A percentile compares a stretch with the other conserved stretches of the same genome.
Conservation (phyloP, 1,140 invertebrate genomes). For the Stenopsyche tienmushanensis region DNA sequence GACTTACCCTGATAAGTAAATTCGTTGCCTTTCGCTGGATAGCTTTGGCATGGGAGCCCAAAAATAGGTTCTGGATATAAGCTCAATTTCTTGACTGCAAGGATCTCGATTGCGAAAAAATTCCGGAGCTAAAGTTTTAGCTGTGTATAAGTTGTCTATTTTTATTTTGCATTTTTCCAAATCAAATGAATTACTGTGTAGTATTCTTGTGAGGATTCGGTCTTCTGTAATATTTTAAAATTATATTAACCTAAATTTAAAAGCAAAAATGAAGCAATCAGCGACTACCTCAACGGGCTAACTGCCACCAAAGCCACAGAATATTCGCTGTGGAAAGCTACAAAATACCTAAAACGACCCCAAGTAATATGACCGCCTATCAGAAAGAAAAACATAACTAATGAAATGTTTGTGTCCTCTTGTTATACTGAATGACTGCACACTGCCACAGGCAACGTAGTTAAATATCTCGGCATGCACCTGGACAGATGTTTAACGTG, state of each 20-base stretch:
- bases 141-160: slow-evolving; percentile 13
- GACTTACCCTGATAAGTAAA: neutral
- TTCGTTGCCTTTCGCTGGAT: neutral
- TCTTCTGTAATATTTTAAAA: neutral
- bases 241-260: neutral
- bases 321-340: no score
- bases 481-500: no score
- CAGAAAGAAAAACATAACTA: no score
- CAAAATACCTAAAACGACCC: no score
- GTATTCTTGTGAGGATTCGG: neutral
- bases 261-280: no score
- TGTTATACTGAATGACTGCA: no score
- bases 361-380: no score
- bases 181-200: neutral
- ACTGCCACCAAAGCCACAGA: no score
- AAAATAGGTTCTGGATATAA: neutral
- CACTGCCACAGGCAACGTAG: no score
- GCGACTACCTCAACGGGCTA: no score
- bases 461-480: no score
- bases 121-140: slow-evolving; percentile 7
- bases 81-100: neutral
- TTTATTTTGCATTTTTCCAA: slow-evolving; percentile 19
- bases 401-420: neutral
- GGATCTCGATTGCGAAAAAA: neutral
- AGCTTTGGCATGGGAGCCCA: neutral